These are phyloP conservation scores for Sebastes steindachneri DNA, from an alignment of 2,797 vertebrate genomes.

Conservation along the genomic window DNA sequence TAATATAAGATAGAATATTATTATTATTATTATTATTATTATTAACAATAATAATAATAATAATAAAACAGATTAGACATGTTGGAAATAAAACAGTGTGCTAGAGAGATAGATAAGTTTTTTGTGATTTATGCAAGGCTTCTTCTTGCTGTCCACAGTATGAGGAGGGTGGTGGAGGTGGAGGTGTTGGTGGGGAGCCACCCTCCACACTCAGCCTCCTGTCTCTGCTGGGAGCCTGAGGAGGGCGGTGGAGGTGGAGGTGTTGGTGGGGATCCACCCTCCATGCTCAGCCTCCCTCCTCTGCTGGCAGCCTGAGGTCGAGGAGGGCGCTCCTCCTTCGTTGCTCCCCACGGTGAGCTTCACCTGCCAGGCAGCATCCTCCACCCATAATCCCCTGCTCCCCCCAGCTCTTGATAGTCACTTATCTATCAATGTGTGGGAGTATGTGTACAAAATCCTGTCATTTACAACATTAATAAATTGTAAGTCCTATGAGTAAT, in stretches of 20 bases:
- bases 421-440: background rate
- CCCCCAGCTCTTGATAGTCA: background rate
- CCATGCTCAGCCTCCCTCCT: constrained; percentile 19
- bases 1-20: background rate
- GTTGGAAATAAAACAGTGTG: background rate
- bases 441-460: background rate
- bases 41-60: background rate
- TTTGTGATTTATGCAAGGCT: background rate
- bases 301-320: constrained; percentile 38
- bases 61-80: too few species aligned
- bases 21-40: too few species aligned
- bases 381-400: constrained; percentile 41
- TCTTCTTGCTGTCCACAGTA: background rate
- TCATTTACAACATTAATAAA: background rate
- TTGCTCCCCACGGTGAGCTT: constrained; percentile 10
- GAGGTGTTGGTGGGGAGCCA: background rate
- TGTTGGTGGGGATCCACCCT: background rate
- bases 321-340: constrained; percentile 11
- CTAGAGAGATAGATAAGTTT: background rate
- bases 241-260: background rate
- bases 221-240: constrained; percentile 26
- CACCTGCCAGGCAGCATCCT: constrained; percentile 28
- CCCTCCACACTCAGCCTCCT: constrained; percentile 17
- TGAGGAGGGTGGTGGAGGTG: background rate
- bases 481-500: background rate